Base-by-base conservation (phyloP, 2,888 invertebrate genomes). In the Melanostoma scalare region DNA sequence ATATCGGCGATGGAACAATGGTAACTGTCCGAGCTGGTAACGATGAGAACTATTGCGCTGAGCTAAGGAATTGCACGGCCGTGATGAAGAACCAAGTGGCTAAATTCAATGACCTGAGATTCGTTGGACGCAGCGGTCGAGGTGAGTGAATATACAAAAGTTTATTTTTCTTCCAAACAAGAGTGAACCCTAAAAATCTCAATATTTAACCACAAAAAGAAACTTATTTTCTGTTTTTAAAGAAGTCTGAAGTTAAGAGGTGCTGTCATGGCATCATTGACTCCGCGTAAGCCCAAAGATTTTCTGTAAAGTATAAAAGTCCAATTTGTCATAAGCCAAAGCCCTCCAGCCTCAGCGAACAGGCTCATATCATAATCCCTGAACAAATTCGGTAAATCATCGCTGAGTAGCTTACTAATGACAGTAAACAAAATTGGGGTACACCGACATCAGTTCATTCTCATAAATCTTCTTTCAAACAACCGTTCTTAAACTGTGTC, bases 51-150 rank as follows among this genome's bases (percentile, higher is more conserved):
- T 98, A 95, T 91, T 98, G 97, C 90, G 99, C 98, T 48, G 99
- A 99, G 91, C 92, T 99, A 87, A 92, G 98, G 89, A 99, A 99
- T 92, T 96, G 96, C 88, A 96, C 97, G 65, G 98, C 99, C 40
- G 95, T 98, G 89, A 98, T 99, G 96, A 98, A 98, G 93, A 98
- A 98, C 92, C 98, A 98, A 91, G 97, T 99, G 88, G 99, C 99
- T 87, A 98, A 98, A 92, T 99, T 99, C 92, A 98, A 98, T 92
- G 99, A 99, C 93, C 93, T 99, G 88, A 94, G 99, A 91, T 99
- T 99, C 93, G 98, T 99, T 88, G 99, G 99, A 87, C 94, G 99
- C 91, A 98, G 98, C 91, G 99, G 99, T 89, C 94, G 99, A 95
- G 99, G 99, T 99, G 93, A 95, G 95, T 93, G 30, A 33, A 38